A percentile compares a stretch with the other conserved stretches of the same genome.
These are phyloP conservation scores for Pollimyrus isidori DNA, from an alignment of 2,113 vertebrate genomes.

Conservation along the genomic window DNA sequence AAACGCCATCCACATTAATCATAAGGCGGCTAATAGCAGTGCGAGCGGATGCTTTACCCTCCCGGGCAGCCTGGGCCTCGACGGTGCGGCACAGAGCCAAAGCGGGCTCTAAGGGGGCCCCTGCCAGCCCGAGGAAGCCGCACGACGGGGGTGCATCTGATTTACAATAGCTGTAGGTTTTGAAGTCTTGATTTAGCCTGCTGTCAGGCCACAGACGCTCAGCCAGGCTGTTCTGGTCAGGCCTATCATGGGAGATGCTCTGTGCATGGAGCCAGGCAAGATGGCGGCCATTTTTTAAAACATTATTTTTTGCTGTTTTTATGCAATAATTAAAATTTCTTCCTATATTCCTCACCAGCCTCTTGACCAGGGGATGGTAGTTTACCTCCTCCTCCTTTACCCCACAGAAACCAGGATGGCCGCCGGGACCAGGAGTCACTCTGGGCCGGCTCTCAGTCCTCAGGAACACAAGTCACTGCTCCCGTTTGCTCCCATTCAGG, in stretches of 20 bases:
- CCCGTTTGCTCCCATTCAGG: background rate
- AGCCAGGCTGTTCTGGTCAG: constrained; percentile 32
- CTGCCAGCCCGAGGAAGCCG: constrained; percentile 19
- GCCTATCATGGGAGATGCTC: constrained; percentile 37
- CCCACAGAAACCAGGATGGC: constrained; percentile 31
- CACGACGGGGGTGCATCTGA: constrained; percentile 20
- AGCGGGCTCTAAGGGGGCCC: background rate
- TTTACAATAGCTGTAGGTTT: constrained; percentile 37
- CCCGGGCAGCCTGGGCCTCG: background rate
- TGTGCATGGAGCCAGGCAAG: constrained; percentile 7
- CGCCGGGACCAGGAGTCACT: background rate
- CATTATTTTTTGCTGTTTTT: background rate
- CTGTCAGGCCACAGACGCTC: constrained; percentile 36
- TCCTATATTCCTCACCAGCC: constrained; percentile 47
- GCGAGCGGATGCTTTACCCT: background rate
- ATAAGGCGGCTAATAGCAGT: background rate
- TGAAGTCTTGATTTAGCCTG: constrained; percentile 39
- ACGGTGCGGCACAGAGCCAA: background rate
- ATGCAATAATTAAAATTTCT: constrained; percentile 39
- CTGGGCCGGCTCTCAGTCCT: background rate
- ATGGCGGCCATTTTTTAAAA: background rate
- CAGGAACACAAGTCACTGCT: background rate
- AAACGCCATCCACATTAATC: background rate
- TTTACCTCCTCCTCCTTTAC: constrained; percentile 11
- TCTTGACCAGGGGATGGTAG: constrained; percentile 33